Conservation (phyloP, 2,888 invertebrate genomes). For the Meandrusa payeni region DNA sequence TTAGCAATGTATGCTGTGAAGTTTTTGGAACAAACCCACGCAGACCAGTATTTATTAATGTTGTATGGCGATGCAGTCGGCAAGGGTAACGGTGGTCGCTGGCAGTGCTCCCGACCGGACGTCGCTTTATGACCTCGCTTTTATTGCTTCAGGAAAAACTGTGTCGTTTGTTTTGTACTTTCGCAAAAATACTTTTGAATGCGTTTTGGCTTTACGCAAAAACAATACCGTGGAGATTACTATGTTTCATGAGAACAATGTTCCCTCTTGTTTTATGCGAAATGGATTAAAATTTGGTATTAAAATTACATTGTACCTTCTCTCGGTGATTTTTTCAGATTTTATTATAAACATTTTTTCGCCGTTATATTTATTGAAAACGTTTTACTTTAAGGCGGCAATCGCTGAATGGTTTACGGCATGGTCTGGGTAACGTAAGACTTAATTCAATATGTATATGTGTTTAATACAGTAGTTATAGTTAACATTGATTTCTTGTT, state of each 20-base stretch:
- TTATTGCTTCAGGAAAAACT: slow-evolving; percentile 74
- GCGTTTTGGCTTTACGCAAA: slow-evolving; percentile 23
- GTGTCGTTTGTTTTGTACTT: slow-evolving; percentile 54
- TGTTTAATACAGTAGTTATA: no score
- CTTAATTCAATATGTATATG: no score
- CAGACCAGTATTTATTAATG: slow-evolving; percentile 14
- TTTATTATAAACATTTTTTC: no score
- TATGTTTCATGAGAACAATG: slow-evolving; percentile 9
- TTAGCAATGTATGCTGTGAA: slow-evolving; percentile 9
- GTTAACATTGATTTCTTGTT: no score
- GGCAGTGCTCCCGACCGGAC: slow-evolving; percentile 70
- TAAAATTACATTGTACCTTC: no score
- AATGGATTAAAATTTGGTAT: slow-evolving; percentile 10
- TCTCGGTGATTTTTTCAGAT: no score
- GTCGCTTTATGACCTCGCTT: slow-evolving; percentile 63
- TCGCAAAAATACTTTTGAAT: slow-evolving; percentile 28
- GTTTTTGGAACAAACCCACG: slow-evolving; percentile 20
- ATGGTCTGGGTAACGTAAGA: no score
- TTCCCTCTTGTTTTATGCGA: slow-evolving; percentile 12
- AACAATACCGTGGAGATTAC: slow-evolving; percentile 19
- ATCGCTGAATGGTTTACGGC: no score
- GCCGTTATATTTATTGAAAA: no score
- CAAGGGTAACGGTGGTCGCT: slow-evolving; percentile 50
- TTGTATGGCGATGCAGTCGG: slow-evolving; percentile 15
- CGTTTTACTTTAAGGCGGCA: no score